A percentile compares a stretch with the other conserved stretches of the same genome.
Evolutionary conservation across 2,888 invertebrate species (phyloP).

Genomic region (Pomacea canaliculata): DNA sequence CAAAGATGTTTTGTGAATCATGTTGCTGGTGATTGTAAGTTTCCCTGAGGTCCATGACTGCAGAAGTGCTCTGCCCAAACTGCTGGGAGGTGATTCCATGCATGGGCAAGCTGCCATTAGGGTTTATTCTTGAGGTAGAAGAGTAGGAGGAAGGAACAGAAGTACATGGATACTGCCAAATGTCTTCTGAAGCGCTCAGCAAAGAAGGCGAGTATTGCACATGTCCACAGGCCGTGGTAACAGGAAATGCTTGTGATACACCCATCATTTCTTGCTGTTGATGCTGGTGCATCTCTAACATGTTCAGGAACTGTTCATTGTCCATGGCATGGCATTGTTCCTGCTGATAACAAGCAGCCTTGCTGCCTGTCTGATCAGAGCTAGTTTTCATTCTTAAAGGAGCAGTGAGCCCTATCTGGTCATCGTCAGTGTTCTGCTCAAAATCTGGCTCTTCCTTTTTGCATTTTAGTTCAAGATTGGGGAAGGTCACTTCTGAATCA

Average conservation of each 20-base stretch:
- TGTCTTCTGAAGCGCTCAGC: too few relatives aligned
- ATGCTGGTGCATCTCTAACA: background rate
- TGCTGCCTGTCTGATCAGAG: background rate
- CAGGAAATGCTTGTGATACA: background rate
- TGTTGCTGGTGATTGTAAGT: too few relatives aligned
- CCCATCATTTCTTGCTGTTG: constrained; percentile 3
- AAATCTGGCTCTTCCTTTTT: constrained; percentile 39
- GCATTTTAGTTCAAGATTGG: constrained; percentile 60
- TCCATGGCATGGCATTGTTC: background rate
- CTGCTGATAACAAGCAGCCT: background rate
- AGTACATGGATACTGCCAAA: too few relatives aligned
- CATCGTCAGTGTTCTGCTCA: background rate
- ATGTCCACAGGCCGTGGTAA: background rate
- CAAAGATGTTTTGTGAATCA: too few relatives aligned
- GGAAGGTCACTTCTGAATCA: constrained; percentile 67
- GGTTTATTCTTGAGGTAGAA: too few relatives aligned
- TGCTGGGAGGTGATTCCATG: too few relatives aligned
- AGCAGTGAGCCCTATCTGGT: background rate
- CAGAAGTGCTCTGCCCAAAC: too few relatives aligned
- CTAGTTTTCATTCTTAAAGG: too few relatives aligned
- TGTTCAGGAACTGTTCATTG: background rate
- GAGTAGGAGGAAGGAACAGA: too few relatives aligned
- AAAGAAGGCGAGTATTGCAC: background rate
- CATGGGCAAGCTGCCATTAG: too few relatives aligned
- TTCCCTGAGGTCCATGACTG: too few relatives aligned